Evolutionary conservation across 2,888 invertebrate genomes (phyloP), one percentile per base, ranked within the genome.

Genomic region (Eretmocerus hayati): DNA sequence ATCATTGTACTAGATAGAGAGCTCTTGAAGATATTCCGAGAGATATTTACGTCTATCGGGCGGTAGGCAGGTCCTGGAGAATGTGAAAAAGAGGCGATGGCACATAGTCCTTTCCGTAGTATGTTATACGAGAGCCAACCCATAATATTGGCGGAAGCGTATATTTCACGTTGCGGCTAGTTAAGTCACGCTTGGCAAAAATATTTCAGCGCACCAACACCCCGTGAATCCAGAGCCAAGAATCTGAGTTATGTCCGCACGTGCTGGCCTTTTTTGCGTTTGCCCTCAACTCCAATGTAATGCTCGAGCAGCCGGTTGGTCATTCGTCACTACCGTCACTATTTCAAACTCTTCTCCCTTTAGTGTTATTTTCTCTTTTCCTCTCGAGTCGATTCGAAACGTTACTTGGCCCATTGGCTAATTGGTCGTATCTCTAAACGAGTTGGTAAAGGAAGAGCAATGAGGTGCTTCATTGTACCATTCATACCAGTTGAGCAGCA

Each of bases 341-440:
- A 13, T 19, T 13, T 30, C 19, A n/a, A n/a, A 6, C 35, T 41
- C 21, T 16, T n/a, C 13, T 20, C 33, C 35, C 35, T 18, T 42
- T 35, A 5, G 19, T 42, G 13, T 43, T 26, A n/a, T 20, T 32
- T 22, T 32, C 23, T 4, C n/a, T 4, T n/a, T 33, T 33, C 5
- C 33, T 13, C 33, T 33, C 5, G 13, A 33, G 33, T 48, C 52
- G 56, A 56, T 60, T 60, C 60, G 63, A 57, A 30, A 59, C 57
- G 59, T 57, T 47, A 61, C 55, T 65, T 66, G 65, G 64, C 65
- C 64, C 61, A 58, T 58, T 51, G 57, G 59, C 61, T 67, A 67
- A 68, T 68, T 65, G 66, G 63, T 62, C 63, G 61, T 64, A 64
- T 60, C 62, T 63, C 59, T 59, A 57, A 60, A 58, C 56, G 18